These are phyloP conservation scores for Gibbula magus DNA, from an alignment of 2,888 invertebrate genomes.

Conservation along the genomic window DNA sequence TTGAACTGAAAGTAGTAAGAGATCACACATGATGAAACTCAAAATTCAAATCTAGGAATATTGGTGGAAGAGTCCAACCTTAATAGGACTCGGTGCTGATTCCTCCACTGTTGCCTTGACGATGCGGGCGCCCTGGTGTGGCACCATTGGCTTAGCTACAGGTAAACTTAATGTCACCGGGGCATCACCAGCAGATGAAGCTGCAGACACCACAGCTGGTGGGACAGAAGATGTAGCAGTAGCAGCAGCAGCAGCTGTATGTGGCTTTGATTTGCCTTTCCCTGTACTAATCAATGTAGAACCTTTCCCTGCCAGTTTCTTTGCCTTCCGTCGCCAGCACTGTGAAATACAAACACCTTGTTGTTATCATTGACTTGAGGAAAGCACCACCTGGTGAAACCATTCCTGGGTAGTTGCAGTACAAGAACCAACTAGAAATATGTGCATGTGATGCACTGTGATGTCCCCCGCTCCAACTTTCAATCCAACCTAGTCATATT, in stretches of 20 bases:
- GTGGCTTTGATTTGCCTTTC: slow-evolving; percentile 47
- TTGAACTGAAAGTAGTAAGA: no score
- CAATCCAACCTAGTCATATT: no score
- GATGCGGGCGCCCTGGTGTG: slow-evolving; percentile 5
- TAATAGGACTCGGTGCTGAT: slow-evolving; percentile 40
- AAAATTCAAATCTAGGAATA: not conserved
- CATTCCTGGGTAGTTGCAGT: no score
- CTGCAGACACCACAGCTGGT: slow-evolving; percentile 21
- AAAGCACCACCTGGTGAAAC: no score
- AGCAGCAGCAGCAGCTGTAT: not conserved
- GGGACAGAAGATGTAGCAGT: slow-evolving; percentile 25
- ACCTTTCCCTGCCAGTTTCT: slow-evolving; percentile 79
- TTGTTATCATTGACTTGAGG: not conserved
- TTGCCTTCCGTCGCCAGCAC: slow-evolving; percentile 90
- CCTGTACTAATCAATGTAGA: slow-evolving; percentile 76
- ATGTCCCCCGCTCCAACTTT: no score
- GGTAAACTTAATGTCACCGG: slow-evolving; percentile 28
- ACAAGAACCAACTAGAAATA: no score
- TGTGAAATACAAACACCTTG: slow-evolving; percentile 57
- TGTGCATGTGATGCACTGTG: no score
- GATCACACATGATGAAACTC: no score
- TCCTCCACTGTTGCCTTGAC: slow-evolving; percentile 31
- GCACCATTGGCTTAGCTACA: slow-evolving; percentile 30
- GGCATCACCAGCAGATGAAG: slow-evolving; percentile 13
- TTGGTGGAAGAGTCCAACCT: slow-evolving; percentile 18